These are phyloP conservation scores for Colius striatus DNA, from an alignment of 2,113 vertebrate genomes.

Conservation along the genomic window DNA sequence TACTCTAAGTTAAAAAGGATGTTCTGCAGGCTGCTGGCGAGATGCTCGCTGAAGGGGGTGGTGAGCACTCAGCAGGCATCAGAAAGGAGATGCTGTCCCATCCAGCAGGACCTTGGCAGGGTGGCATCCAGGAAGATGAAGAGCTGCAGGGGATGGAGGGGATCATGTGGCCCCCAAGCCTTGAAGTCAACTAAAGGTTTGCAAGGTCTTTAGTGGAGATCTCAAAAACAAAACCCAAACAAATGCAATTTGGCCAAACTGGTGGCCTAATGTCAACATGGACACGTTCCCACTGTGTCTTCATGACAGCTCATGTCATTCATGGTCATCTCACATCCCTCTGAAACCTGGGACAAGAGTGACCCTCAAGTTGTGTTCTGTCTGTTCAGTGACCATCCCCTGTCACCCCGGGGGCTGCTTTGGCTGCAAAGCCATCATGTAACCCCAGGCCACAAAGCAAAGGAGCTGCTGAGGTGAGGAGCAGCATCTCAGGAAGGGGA, in stretches of 20 bases:
- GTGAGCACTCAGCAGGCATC: not conserved
- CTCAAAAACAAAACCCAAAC: not conserved
- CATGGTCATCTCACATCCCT: rapidly evolving
- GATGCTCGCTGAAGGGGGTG: not conserved
- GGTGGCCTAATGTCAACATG: not conserved
- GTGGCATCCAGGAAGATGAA: not conserved
- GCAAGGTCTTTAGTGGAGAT: not conserved
- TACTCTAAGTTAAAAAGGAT: slow-evolving; percentile 60
- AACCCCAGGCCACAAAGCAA: not conserved
- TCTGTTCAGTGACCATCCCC: not conserved
- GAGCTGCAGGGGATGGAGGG: rapidly evolving
- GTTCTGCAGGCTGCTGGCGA: not conserved
- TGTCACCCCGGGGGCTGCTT: rapidly evolving
- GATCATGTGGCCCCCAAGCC: rapidly evolving
- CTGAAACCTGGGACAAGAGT: not conserved
- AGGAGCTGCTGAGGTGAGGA: not conserved
- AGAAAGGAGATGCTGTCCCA: not conserved
- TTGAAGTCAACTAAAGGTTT: not conserved
- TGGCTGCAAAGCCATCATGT: not conserved
- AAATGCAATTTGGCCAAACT: not conserved
- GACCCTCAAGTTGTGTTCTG: not conserved
- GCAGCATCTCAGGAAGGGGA: not conserved
- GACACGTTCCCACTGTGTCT: not conserved
- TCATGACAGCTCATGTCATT: not conserved
- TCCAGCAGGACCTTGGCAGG: not conserved